A percentile compares a stretch with the other conserved stretches of the same genome.
Evolutionary conservation across 1,140 invertebrate genomes (phyloP).

Genomic region (Sycophaga agraensis): DNA sequence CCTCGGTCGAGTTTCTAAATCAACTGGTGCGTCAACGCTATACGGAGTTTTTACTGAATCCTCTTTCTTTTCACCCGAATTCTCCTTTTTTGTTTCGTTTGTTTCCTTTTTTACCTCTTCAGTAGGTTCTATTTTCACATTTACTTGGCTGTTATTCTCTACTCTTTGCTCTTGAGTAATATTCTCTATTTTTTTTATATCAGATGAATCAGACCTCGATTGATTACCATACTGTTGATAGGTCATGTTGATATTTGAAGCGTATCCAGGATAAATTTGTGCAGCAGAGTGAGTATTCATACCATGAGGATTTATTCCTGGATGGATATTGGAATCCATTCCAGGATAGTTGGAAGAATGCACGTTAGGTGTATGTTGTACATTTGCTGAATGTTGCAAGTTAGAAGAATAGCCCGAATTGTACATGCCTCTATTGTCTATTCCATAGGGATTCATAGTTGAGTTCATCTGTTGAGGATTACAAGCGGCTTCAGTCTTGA

Average conservation of each 20-base stretch:
- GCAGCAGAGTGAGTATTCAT: constrained; percentile 10
- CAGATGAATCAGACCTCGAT: constrained; percentile 26
- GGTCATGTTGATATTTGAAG: not conserved
- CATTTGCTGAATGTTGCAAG: not conserved
- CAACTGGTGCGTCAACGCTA: constrained; percentile 46
- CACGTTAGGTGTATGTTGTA: not conserved
- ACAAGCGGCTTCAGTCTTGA: constrained; percentile 17
- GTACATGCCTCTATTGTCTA: constrained; percentile 28
- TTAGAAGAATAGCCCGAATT: constrained; percentile 9
- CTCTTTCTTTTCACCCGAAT: constrained; percentile 57
- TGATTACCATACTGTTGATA: constrained; percentile 37
- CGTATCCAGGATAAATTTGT: constrained; percentile 29
- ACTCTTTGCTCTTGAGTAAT: not conserved
- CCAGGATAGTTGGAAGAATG: constrained; percentile 30
- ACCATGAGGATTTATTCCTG: not conserved
- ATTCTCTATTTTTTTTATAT: constrained; percentile 35
- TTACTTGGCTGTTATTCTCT: constrained; percentile 27
- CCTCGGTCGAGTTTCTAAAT: constrained; percentile 63
- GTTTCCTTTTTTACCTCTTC: constrained; percentile 50
- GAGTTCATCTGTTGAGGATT: constrained; percentile 14
- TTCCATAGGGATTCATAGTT: constrained; percentile 26
- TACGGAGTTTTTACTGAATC: constrained; percentile 47
- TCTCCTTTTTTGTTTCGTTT: constrained; percentile 57
- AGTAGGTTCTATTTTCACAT: constrained; percentile 38
- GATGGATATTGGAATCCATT: constrained; percentile 24